Base-by-base conservation (phyloP, 2,888 invertebrate species). In the Metallyticus violacea region DNA sequence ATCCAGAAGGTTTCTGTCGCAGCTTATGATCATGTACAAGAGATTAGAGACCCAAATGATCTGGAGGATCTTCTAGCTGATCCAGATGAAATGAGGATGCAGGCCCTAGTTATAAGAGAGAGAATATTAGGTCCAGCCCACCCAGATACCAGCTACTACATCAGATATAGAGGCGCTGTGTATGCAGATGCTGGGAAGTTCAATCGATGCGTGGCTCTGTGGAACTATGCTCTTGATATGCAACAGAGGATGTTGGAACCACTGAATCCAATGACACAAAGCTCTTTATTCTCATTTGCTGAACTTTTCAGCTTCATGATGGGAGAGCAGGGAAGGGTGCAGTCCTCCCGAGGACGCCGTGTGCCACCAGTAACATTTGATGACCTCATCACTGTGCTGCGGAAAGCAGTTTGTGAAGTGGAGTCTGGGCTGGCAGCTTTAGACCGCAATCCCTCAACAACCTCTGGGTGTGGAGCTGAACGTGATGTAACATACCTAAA, bases 1-100 rank as follows among this genome's bases (percentile, higher is more conserved):
- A 92, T 93, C 87, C 94, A 94, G 90, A 91, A 94, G 88, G 94
- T 95, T 3, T 94, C 95, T 77, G 96, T 97, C 88, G 95, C 96
- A 88, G 98, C 99, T 0, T 99, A 99, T 91, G 98, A 98, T 91
- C 96, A 95, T 91, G 96, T 96, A 0, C 93, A 94, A 85, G 99
- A 99, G 92, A 97, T 98, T 22, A 94, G 94, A 89, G 95, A 96
- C 89, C 92, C 95, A 81, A 96, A 96, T 85, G 95, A 96, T 88
- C 92, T 99, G 80, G 97, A 97, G 89, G 97, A 97, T 89, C 92
- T 99, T 81, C 95, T 97, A 86, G 96, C 97, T 7, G 98, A 99
- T 92, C 98, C 98, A 0, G 99, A 99, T 91, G 97, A 97, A 89
- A 98, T 99, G 97, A 93, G 98, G 90, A 99, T 99, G 98, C 99